Evolutionary conservation across 1,140 invertebrate genomes (phyloP), one percentile per base, ranked within the genome.

Genomic region (Lepeophtheirus salmonis): DNA sequence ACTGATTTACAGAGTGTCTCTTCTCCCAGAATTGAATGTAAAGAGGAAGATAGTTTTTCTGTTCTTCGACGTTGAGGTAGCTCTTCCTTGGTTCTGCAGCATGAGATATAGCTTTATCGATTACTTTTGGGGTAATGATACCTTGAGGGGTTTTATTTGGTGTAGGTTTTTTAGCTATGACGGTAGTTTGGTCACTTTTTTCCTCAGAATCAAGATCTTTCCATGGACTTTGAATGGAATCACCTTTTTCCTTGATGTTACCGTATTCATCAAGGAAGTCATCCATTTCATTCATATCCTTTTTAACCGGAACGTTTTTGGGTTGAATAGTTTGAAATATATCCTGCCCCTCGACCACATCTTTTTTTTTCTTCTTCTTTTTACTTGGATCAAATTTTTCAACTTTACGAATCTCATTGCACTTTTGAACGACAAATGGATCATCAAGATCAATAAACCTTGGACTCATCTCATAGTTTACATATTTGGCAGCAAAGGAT

Each of bases 261-360:
- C 52, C 52, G 13, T 54, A 54, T 13, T 20, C 20, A 23, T 54
- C 52, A 1, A 54, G 22, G 52, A 54, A 54, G 22, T 54, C 30
- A n/a, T 41, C 52, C 22, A 16, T 20, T 16, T 54, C 52, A 17
- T 20, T 21, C 17, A 16, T 20, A 20, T 21, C 2, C 2, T 2
- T 20, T 2, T 50, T 20, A n/a, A 4, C 3, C 3, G 14, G 14
- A 1, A 16, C 52, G n/a, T 2, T 2, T 23, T 54, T 24, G 13
- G 20, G 20, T 21, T 20, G 14, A 20, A 17, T 16, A 13, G 16
- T 14, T 21, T 54, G 20, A 24, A 2, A 21, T n/a, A 23, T 16
- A 20, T 54, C 16, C 16, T 16, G 18, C 2, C 52, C 22, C 20
- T 54, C 52, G 20, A 17, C 49, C 20, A 17, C 20, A 1, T 20